Evolutionary conservation across 2,797 vertebrate species (phyloP), one percentile per base, ranked within the genome.

Genomic region (Acestrorhynchus altus): DNA sequence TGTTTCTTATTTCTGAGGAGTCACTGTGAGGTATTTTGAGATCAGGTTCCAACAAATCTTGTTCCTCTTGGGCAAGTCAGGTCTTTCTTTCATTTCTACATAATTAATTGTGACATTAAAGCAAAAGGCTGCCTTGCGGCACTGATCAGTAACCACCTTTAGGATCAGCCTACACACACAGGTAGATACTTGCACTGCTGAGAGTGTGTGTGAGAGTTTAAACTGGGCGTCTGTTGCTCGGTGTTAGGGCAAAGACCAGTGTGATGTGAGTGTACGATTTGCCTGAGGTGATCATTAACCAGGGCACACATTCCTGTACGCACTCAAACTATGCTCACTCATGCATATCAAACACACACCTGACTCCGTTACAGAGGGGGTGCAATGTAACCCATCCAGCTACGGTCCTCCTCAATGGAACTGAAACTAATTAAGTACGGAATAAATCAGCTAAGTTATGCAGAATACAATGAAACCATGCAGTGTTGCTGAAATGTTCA

Each of bases 221-320:
- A 39, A 20, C 39, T 22, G 47, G 51, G 28, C 70, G n/a, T 52
- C 67, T 71, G 10, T 26, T 44, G 18, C 47, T 18, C 5, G 22
- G 51, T 46, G 12, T 42, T 16, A 78, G 39, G 57, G 40, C 57
- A 39, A 69, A 42, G 57, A n/a, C 26, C 54, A 12, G 51, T n/a
- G 22, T 31, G 46, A 12, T 60, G 4, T 60, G 28, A 22, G 42
- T 49, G 42, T 46, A 78, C 51, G 52, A 66, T 57, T 78, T 49
- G 76, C 71, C 79, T 60, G 54, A 76, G 82, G 78, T 80, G 81
- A 86, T 86, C 68, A 86, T 86, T 82, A 80, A 85, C 81, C 70
- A 75, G 47, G 28, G 31, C 18, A 64, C 54, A 74, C 83, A 84
- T 85, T 84, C 77, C 72, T 76, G 26, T 52, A 75, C 70, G 66